Conservation (phyloP, 2,113 vertebrate species). For the Nycticorax nycticorax region DNA sequence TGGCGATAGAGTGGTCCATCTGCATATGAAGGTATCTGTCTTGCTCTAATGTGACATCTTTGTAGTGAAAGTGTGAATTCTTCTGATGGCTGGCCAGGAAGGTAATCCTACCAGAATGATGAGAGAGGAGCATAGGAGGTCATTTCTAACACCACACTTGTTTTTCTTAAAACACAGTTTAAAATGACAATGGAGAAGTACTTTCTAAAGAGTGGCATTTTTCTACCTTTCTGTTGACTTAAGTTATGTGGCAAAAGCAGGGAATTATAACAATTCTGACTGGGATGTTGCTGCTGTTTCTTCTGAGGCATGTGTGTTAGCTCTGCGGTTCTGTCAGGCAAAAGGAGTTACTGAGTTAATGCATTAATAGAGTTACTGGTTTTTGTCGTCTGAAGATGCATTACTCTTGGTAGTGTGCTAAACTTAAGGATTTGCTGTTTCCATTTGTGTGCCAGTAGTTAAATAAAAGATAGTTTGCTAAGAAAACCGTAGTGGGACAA, state of each 20-base stretch:
- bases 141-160: not conserved
- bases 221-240: not conserved
- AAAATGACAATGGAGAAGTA: constrained; percentile 7
- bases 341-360: not conserved
- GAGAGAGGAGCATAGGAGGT: not conserved
- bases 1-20: not conserved
- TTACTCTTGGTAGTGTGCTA: not conserved
- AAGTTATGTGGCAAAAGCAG: not conserved
- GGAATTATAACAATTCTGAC: not conserved
- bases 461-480: not conserved
- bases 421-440: not conserved
- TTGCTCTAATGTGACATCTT: not conserved
- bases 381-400: not conserved
- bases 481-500: not conserved
- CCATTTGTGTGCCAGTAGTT: not conserved
- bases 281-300: not conserved
- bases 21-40: constrained; percentile 18
- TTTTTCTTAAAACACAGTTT: not conserved
- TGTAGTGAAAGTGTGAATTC: constrained; percentile 42
- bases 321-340: not conserved
- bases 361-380: not conserved
- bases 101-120: not conserved
- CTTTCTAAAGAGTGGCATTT: not conserved
- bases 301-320: not conserved
- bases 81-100: not conserved